A percentile compares a stretch with the other conserved stretches of the same genome.
These are phyloP conservation scores for Drosophila dives DNA, from an alignment of 2,888 invertebrate genomes.

Conservation along the genomic window DNA sequence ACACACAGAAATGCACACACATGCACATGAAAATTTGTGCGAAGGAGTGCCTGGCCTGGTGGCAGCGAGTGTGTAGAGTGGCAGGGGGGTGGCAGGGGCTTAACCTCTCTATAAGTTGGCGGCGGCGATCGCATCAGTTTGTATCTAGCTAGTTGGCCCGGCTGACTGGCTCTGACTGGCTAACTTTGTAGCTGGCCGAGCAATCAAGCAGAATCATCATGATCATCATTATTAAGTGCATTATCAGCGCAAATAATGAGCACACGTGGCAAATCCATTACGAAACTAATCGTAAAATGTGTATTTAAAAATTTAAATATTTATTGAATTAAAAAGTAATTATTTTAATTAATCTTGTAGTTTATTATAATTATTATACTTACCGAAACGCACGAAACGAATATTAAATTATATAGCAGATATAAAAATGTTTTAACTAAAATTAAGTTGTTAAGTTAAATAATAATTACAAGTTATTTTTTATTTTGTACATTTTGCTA, in stretches of 20 bases:
- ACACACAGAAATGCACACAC: background rate
- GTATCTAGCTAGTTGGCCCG: conserved; percentile 6
- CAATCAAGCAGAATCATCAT: conserved; percentile 62
- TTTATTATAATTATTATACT: background rate
- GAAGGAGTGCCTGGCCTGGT: background rate
- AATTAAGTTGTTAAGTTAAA: background rate
- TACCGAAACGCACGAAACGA: too few relatives aligned
- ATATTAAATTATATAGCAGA: background rate
- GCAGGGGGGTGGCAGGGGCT: background rate
- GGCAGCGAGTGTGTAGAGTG: background rate
- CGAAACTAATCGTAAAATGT: conserved; percentile 19
- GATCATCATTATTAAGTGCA: conserved; percentile 23
- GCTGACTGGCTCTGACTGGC: background rate
- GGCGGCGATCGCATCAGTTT: conserved; percentile 30
- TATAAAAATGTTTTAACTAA: background rate
- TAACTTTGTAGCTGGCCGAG: background rate
- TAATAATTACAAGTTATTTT: background rate
- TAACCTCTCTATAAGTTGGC: background rate
- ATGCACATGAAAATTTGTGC: background rate
- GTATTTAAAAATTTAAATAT: conserved; percentile 24
- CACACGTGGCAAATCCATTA: conserved; percentile 39
- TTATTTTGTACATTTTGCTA: background rate
- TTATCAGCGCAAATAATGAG: conserved; percentile 22
- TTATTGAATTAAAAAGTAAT: conserved; percentile 8
- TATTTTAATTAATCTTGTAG: background rate